These are phyloP conservation scores for Phortica variegata DNA, from an alignment of 1,140 invertebrate genomes.

Conservation along the genomic window DNA sequence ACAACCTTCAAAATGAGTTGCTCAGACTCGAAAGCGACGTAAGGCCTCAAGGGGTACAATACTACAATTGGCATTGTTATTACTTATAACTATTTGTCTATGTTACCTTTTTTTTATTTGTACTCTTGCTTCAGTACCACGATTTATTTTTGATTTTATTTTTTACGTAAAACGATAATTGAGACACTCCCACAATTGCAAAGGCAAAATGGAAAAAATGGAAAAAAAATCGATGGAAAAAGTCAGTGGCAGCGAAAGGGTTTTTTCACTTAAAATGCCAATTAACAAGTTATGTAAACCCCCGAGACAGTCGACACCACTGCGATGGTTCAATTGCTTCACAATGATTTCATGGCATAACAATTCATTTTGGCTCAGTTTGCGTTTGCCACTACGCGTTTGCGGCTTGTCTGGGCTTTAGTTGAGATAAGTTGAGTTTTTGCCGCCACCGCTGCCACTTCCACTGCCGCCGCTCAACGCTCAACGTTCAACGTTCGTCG, in stretches of 20 bases:
- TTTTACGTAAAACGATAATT: slow-evolving; percentile 51
- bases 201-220: slow-evolving; percentile 2
- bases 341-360: slow-evolving; percentile 49
- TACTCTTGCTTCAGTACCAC: no score
- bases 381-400: slow-evolving; percentile 46
- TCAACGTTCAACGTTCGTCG: neutral
- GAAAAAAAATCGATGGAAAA: no score
- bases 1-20: slow-evolving; percentile 46
- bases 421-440: no score
- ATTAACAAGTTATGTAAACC: neutral
- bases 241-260: slow-evolving; percentile 19
- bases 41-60: no score
- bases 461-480: neutral
- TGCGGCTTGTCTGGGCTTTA: slow-evolving; percentile 12
- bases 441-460: no score
- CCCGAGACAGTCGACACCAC: slow-evolving; percentile 14
- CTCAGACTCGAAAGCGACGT: slow-evolving; percentile 13
- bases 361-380: slow-evolving; percentile 50
- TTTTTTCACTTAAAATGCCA: no score
- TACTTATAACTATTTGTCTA: no score
- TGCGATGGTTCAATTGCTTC: slow-evolving; percentile 31
- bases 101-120: slow-evolving; percentile 46
- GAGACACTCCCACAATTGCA: slow-evolving; percentile 54
- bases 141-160: slow-evolving; percentile 32
- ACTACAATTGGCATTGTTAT: no score